Base-by-base conservation (phyloP, 1,140 invertebrate species). In the Dendrolimus punctatus region DNA sequence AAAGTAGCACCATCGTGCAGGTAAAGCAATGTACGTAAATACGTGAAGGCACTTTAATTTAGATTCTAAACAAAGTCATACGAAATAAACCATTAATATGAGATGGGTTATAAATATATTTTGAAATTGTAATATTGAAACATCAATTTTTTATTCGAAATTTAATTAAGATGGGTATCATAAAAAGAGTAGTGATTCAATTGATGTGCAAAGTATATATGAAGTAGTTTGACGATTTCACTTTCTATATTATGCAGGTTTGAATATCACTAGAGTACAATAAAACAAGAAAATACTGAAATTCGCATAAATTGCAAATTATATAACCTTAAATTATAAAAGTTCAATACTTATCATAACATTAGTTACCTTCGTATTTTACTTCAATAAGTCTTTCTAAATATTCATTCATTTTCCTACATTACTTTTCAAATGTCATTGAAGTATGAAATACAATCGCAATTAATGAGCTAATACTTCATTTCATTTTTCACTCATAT, bases 381-480 rank as follows among this genome's bases (percentile, higher is more conserved):
- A 85, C 68, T 81, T 81, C 82, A 85, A 83, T 84, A 85, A 85
- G 79, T 85, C 82, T 84, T 83, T 85, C 82, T 85, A 85, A 85
- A 82, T 85, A 82, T 82, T 84, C 74, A 82, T 82, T 81, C 74
- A 76, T 75, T 78, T 81, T 68, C 75, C 80, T 85, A 85, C 82
- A 66, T 78, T 83, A 83, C 68, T 73, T 81, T 62, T 74, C 77
- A 77, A 83, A 80, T 80, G 78, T 80, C 72, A 76, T 83, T 82
- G 82, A 82, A 85, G 76, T 83, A 82, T 78, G 80, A 80, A 82
- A 81, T 85, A 80, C 76, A 81, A 82, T 83, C 77, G 78, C 75
- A 79, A 83, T 74, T 80, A 83, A 81, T 79, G 80, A 82, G 74
- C 68, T 69, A 71, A 71, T 79, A 70, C 66, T 76, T 80, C 73